Evolutionary conservation across 2,888 invertebrate genomes (phyloP).

Genomic region (Drosophila atripex): DNA sequence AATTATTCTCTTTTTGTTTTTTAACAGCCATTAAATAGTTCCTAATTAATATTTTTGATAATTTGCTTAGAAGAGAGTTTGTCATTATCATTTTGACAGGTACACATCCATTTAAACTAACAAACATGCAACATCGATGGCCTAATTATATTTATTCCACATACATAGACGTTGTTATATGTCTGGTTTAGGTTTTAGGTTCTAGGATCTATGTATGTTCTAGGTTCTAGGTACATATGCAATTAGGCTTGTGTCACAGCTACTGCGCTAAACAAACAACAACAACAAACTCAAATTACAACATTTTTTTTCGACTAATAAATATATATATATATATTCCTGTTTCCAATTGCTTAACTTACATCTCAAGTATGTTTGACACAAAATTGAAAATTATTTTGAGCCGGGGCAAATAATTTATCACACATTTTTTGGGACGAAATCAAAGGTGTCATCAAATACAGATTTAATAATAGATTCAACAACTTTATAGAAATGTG

Average conservation of each 20-base stretch:
- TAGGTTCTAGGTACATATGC: slow-evolving; percentile 36
- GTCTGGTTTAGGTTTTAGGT: slow-evolving; percentile 23
- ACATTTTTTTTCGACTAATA: slow-evolving; percentile 39
- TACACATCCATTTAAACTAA: slow-evolving; percentile 66
- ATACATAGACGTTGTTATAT: slow-evolving; percentile 17
- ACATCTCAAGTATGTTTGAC: slow-evolving; percentile 37
- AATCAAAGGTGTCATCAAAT: slow-evolving; percentile 6
- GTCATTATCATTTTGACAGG: slow-evolving; percentile 49
- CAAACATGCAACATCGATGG: slow-evolving; percentile 67
- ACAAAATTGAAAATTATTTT: slow-evolving; percentile 56
- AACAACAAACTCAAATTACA: slow-evolving; percentile 65
- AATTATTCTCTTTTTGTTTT: slow-evolving; percentile 16
- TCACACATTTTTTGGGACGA: slow-evolving; percentile 69
- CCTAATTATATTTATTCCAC: slow-evolving; percentile 36
- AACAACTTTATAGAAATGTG: neutral
- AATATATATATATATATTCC: slow-evolving; percentile 30
- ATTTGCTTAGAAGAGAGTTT: slow-evolving; percentile 27
- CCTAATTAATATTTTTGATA: slow-evolving; percentile 61
- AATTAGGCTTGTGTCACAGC: slow-evolving; percentile 65
- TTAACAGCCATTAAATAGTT: slow-evolving; percentile 71
- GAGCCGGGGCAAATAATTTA: slow-evolving; percentile 67
- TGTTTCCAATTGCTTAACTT: slow-evolving; percentile 36
- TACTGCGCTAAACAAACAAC: slow-evolving; percentile 71
- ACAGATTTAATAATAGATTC: neutral
- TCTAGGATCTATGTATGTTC: slow-evolving; percentile 19